phyloP scores from a whole-genome alignment of 2,888 invertebrate species.

The Deilephila porcellus region DNA sequence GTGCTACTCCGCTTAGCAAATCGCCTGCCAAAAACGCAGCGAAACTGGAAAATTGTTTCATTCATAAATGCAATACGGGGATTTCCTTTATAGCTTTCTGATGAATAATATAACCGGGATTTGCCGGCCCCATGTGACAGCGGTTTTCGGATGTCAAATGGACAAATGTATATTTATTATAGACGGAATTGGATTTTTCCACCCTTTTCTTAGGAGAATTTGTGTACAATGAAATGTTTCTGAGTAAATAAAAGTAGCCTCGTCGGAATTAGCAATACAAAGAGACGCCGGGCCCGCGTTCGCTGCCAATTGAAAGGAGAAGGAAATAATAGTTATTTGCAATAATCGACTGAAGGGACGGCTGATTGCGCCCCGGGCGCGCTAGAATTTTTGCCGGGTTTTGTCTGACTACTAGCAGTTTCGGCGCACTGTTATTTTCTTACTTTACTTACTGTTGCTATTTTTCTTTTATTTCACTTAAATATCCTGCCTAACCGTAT shows the following conservation, averaged over 20 bases:
- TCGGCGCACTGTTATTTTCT: constrained; percentile 42
- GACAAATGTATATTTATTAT: constrained; percentile 63
- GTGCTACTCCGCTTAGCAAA: constrained; percentile 73
- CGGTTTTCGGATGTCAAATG: constrained; percentile 51
- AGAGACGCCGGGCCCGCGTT: constrained; percentile 60
- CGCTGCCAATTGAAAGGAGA: constrained; percentile 72
- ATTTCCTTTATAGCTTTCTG: constrained; percentile 70
- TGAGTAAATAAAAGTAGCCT: constrained; percentile 69
- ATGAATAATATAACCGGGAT: constrained; percentile 76
- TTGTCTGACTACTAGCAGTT: constrained; percentile 53
- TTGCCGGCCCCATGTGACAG: constrained; percentile 63
- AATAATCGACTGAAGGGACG: constrained; percentile 81
- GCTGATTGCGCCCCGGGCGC: constrained; percentile 79
- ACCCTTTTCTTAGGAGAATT: constrained; percentile 29
- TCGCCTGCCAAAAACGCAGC: constrained; percentile 75
- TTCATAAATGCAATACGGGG: constrained; percentile 77
- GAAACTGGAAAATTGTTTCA: constrained; percentile 83
- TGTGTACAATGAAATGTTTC: constrained; percentile 35
- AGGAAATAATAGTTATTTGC: constrained; percentile 79
- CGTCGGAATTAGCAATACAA: constrained; percentile 79
- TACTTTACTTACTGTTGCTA: constrained; percentile 3
- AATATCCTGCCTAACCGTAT: background rate
- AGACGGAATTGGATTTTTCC: constrained; percentile 38
- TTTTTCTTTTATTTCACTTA: constrained; percentile 31
- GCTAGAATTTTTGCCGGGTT: constrained; percentile 66